These are phyloP conservation scores for Thecophora atra DNA, from an alignment of 2,888 invertebrate species.

Conservation along the genomic window DNA sequence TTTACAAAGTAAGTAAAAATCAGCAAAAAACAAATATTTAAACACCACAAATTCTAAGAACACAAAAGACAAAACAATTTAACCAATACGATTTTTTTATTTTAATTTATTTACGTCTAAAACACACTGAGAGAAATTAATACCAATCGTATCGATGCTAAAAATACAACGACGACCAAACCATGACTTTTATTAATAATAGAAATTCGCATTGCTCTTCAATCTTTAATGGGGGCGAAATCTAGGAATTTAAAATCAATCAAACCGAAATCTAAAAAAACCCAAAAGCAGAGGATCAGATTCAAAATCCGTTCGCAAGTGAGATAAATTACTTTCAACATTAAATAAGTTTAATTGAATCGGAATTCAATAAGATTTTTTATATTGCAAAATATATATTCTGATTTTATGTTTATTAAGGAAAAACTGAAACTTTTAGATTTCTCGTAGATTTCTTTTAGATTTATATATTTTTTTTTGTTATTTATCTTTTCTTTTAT, in stretches of 20 bases:
- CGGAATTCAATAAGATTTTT: neutral
- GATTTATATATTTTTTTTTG: slow-evolving; percentile 13
- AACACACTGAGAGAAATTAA: slow-evolving; percentile 7
- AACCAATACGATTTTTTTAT: neutral
- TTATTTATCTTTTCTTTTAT: slow-evolving; percentile 26
- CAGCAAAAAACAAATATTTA: neutral
- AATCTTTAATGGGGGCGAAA: too few relatives aligned
- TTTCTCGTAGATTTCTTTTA: neutral
- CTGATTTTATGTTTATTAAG: too few relatives aligned
- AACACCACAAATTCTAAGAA: neutral
- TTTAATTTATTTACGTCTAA: neutral
- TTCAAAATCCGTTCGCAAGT: too few relatives aligned
- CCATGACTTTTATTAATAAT: neutral
- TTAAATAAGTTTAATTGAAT: neutral
- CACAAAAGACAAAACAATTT: neutral
- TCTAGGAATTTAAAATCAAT: too few relatives aligned
- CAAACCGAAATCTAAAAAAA: too few relatives aligned
- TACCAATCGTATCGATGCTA: neutral
- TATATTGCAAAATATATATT: neutral
- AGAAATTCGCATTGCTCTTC: too few relatives aligned
- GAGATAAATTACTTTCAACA: neutral
- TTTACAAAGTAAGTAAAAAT: neutral
- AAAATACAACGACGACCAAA: neutral
- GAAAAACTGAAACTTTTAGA: too few relatives aligned
- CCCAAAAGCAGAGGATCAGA: too few relatives aligned